A percentile compares a stretch with the other conserved stretches of the same genome.
These are phyloP conservation scores for Orthosia gracilis DNA, from an alignment of 2,888 invertebrate species.

Conservation along the genomic window DNA sequence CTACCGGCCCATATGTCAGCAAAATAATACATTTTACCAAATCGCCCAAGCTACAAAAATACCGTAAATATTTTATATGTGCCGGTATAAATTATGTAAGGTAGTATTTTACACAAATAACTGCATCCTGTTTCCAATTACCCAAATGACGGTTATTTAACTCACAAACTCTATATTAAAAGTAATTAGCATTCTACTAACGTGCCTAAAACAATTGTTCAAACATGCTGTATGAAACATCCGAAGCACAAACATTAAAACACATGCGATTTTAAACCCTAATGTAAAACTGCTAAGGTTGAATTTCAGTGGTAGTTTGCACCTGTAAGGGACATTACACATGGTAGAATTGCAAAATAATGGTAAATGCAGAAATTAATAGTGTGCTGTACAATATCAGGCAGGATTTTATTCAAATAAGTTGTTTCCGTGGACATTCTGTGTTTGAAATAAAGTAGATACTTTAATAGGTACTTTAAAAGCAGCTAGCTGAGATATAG, in stretches of 20 bases:
- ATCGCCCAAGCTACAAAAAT: background rate
- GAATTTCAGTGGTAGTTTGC: background rate
- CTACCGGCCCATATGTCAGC: too few relatives aligned
- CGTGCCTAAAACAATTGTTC: constrained; percentile 64
- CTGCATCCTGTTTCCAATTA: constrained; percentile 65
- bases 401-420: constrained; percentile 35
- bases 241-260: background rate
- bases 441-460: background rate
- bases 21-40: background rate
- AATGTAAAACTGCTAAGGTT: accelerated
- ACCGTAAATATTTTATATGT: background rate
- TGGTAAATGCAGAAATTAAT: constrained; percentile 18
- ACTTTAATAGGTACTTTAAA: background rate
- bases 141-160: constrained; percentile 58
- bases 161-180: constrained; percentile 60
- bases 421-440: background rate
- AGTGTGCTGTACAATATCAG: constrained; percentile 8
- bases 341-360: constrained; percentile 38
- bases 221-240: constrained; percentile 1
- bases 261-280: constrained; percentile 13
- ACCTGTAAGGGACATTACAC: constrained; percentile 29
- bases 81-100: constrained; percentile 1
- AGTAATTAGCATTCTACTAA: constrained; percentile 63
- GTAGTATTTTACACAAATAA: constrained; percentile 56
- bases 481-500: too few relatives aligned